A percentile compares a stretch with the other conserved stretches of the same genome.
These are phyloP conservation scores for Megaptera novaeangliae DNA, from an alignment of 2,113 vertebrate genomes.

Conservation along the genomic window DNA sequence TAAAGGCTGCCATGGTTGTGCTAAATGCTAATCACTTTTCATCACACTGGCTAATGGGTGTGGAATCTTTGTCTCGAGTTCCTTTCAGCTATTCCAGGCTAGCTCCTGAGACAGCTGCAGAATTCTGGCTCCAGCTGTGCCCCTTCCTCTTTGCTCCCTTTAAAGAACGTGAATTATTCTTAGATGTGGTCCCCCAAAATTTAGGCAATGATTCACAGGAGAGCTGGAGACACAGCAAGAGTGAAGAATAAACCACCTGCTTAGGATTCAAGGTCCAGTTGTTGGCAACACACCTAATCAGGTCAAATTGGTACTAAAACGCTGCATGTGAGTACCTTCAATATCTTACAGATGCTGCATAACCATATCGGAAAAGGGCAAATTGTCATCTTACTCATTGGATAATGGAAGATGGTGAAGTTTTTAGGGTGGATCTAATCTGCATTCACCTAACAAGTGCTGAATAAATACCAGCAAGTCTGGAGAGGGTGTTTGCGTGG, in stretches of 20 bases:
- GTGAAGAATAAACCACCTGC: conserved; percentile 8
- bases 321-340: not conserved
- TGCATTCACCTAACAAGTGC: not conserved
- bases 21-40: conserved; percentile 42
- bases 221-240: not conserved
- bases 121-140: conserved; percentile 5
- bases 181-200: not conserved
- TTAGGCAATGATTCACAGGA: not conserved
- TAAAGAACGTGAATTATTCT: conserved; percentile 19
- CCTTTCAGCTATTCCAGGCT: not conserved
- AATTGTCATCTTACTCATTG: not conserved
- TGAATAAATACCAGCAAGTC: not conserved
- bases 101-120: conserved; percentile 19
- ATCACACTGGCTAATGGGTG: not conserved
- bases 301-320: not conserved
- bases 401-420: not conserved
- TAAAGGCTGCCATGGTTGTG: conserved; percentile 9
- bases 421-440: not conserved
- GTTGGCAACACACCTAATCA: conserved; percentile 2
- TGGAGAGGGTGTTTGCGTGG: not conserved
- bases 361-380: not conserved
- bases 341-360: not conserved
- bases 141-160: not conserved
- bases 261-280: not conserved
- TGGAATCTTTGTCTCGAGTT: not conserved